Conservation (phyloP, 2,113 vertebrate genomes). For the Larimichthys crocea region DNA sequence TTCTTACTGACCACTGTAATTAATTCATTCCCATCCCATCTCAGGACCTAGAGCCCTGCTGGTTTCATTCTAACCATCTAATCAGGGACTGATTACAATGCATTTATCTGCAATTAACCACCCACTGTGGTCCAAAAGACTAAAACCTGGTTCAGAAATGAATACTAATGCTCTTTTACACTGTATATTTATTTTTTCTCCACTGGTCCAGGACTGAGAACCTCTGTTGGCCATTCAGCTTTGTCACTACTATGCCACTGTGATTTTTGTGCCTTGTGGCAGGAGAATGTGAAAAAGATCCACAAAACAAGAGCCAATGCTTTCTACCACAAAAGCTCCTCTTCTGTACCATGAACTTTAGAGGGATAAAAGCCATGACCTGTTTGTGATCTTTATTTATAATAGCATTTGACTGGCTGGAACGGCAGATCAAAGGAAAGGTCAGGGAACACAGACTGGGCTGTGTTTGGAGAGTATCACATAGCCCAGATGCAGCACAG, state of each 20-base stretch:
- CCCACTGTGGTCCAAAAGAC: constrained; percentile 16
- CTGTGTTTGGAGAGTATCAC: constrained; percentile 68
- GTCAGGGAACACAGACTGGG: constrained; percentile 74
- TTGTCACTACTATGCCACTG: not conserved
- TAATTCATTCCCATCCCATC: constrained; percentile 34
- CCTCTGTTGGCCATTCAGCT: not conserved
- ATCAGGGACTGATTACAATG: constrained; percentile 54
- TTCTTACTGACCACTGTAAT: constrained; percentile 50
- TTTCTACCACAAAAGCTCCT: constrained; percentile 48
- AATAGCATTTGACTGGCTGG: constrained; percentile 78
- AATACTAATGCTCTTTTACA: not conserved
- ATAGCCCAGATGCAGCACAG: constrained; percentile 46
- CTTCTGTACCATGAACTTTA: constrained; percentile 80
- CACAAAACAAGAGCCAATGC: constrained; percentile 38
- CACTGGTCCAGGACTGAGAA: not conserved
- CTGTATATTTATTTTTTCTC: not conserved
- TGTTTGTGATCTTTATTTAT: constrained; percentile 83
- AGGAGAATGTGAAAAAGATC: constrained; percentile 25
- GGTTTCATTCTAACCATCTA: constrained; percentile 43
- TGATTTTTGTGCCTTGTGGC: constrained; percentile 27
- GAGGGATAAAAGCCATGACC: constrained; percentile 81
- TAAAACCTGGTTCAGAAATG: not conserved
- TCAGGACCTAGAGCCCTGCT: constrained; percentile 27
- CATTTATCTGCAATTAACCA: constrained; percentile 56
- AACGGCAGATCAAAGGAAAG: constrained; percentile 82